Evolutionary conservation across 1,140 invertebrate species (phyloP).

Genomic region (Saccostrea cuccullata): DNA sequence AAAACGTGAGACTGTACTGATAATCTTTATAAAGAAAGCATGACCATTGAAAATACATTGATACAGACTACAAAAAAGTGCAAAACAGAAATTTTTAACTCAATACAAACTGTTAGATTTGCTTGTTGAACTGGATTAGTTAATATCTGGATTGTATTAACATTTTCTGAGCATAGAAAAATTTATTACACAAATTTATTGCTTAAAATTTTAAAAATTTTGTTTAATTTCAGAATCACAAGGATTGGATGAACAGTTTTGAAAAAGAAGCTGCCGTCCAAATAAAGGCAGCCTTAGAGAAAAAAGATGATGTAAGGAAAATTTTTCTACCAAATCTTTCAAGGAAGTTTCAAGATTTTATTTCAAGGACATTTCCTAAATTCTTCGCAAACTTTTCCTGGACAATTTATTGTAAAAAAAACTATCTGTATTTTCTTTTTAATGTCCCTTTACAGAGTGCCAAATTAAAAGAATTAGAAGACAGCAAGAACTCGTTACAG

Average conservation of each 20-base stretch:
- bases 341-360: neutral
- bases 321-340: neutral
- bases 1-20: neutral
- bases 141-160: no score
- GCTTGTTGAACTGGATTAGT: no score
- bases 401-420: neutral
- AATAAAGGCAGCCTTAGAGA: constrained; percentile 42
- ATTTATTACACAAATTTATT: neutral
- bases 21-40: no score
- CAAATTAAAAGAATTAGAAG: constrained; percentile 50
- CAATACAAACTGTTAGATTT: no score
- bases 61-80: no score
- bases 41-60: no score
- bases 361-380: neutral
- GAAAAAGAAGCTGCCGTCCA: constrained; percentile 64
- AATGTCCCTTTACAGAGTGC: constrained; percentile 52
- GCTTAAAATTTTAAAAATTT: neutral
- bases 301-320: constrained; percentile 43
- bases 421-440: neutral
- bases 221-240: constrained; percentile 64
- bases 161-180: neutral
- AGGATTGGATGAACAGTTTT: constrained; percentile 69
- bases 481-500: constrained; percentile 10
- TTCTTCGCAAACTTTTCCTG: neutral
- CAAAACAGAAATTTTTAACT: no score